phyloP scores from a whole-genome alignment of 2,888 invertebrate genomes.

The Acanthoscelides obtectus region DNA sequence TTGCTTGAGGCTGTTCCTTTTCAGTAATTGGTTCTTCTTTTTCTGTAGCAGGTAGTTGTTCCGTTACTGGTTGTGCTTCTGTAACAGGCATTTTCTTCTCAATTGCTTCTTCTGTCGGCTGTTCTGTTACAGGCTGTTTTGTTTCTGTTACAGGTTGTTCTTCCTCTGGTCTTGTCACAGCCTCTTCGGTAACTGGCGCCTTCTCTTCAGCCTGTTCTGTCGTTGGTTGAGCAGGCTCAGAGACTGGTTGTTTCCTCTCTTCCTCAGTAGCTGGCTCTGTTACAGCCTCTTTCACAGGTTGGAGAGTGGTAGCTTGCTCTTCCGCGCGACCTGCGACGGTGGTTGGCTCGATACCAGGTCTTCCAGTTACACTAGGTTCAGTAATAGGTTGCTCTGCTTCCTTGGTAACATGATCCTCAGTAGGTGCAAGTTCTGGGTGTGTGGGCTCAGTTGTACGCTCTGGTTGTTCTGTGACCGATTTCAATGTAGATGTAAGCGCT shows the following conservation, averaged over 20 bases:
- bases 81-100: background rate
- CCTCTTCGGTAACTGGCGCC: background rate
- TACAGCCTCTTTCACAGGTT: background rate
- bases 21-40: constrained; percentile 1
- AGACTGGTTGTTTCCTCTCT: constrained; percentile 6
- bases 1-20: background rate
- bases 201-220: background rate
- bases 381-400: background rate
- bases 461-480: constrained; percentile 12
- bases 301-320: background rate
- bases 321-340: background rate
- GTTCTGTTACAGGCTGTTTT: background rate
- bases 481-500: constrained; percentile 17
- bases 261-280: background rate
- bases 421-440: background rate
- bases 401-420: background rate
- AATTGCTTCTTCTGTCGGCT: background rate
- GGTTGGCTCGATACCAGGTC: constrained; percentile 1
- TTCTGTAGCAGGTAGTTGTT: background rate
- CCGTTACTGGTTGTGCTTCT: background rate
- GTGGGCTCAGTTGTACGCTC: constrained; percentile 4
- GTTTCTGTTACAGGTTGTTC: constrained; percentile 8
- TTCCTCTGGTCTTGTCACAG: constrained; percentile 3
- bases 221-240: background rate
- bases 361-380: background rate